Base-by-base conservation (phyloP, 2,888 invertebrate species). In the Nudaria mundana region DNA sequence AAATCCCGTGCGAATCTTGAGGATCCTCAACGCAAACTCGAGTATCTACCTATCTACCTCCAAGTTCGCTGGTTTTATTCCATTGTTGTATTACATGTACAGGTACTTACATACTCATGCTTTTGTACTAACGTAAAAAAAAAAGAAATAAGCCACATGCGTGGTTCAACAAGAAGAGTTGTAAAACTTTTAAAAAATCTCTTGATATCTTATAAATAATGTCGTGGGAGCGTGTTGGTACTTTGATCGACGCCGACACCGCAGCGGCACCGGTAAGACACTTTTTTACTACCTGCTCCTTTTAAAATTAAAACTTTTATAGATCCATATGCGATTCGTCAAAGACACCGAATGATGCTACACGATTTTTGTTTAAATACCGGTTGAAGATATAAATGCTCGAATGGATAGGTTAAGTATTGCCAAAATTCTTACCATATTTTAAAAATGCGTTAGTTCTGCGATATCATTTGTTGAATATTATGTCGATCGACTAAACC, bases 241-340 rank as follows among this genome's bases (percentile, higher is more conserved):
- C 75, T 85, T 86, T 85, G 83, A 85, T 68, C 70, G 53, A 49
- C 59, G 79, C 83, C 86, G 85, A 72, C 83, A 62, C 48, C 49
- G 50, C 48, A 52, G 62, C 67, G 63, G 64, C 61, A 62, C 56
- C 58, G 55, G 63, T 77, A 76, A 82, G 75, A 76, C 71, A 72
- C 56, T 79, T 84, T 82, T 83, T 72, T 84, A 70, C 66, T 83
- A 81, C 81, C 75, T 71, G 71, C 56, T 67, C 63, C 51, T 76
- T 69, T 76, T 75, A 70, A 78, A 79, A 81, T 80, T 73, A 76
- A 76, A 78, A 73, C 66, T 80, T n/a, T 78, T 80, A 76, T 73
- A 76, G 68, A 70, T 61, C 56, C 71, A 60, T 63, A 56, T 66
- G 66, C 69, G 68, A 71, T 66, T 70, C 73, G 69, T 76, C 73